Percentiles rank a stretch among this genome's conserved stretches.
phyloP scores from a whole-genome alignment of 2,797 vertebrate species.

The Xerus rutilus region DNA sequence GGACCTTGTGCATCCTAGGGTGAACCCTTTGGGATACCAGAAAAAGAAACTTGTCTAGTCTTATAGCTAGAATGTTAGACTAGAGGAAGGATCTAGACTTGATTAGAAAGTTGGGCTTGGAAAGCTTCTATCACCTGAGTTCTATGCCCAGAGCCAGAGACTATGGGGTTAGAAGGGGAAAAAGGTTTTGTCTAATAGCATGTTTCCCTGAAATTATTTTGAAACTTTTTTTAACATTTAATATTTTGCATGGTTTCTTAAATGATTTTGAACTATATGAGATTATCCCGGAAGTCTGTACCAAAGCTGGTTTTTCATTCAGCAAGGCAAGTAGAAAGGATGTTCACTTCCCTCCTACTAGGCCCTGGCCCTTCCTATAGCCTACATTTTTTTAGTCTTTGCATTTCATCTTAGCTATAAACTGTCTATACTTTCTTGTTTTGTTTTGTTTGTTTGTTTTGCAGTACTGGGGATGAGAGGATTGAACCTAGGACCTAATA shows the following conservation, averaged over 20 bases:
- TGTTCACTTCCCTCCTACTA: background rate
- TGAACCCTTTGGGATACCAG: background rate
- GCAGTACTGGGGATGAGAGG: background rate
- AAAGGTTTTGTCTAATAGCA: constrained; percentile 34
- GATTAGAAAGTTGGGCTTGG: background rate
- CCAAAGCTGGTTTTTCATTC: background rate
- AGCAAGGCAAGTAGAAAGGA: background rate
- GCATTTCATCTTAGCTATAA: background rate
- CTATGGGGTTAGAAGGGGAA: background rate
- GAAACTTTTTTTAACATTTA: constrained; percentile 38
- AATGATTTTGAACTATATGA: constrained; percentile 30
- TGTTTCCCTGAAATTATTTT: constrained; percentile 15
- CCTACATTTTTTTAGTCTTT: constrained; percentile 12
- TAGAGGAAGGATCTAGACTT: background rate
- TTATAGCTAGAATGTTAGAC: background rate
- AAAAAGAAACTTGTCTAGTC: background rate
- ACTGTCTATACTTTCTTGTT: background rate
- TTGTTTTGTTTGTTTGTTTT: background rate
- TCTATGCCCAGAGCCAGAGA: background rate
- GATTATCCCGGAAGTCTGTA: background rate
- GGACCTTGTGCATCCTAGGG: no score
- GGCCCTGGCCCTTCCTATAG: background rate
- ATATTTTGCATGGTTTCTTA: constrained; percentile 13
- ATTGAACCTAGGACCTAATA: background rate
- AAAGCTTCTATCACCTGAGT: background rate